Conservation (phyloP, 1,140 invertebrate species). For the Lordiphosa collinella region DNA sequence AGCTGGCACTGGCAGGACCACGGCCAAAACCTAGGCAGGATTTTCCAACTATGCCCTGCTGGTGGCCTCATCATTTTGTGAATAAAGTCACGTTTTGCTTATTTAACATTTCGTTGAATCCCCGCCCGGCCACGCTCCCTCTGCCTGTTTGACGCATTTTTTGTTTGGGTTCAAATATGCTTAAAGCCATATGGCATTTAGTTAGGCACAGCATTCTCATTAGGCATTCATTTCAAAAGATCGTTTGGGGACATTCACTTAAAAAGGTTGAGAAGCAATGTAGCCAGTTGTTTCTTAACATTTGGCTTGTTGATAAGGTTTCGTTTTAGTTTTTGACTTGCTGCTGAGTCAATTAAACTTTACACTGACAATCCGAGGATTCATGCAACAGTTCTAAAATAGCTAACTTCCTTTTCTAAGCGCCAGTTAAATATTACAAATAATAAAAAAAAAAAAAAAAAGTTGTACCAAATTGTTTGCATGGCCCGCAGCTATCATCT, state of each 20-base stretch:
- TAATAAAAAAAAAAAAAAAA: background rate
- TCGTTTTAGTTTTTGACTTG: too few species aligned
- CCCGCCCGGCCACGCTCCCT: background rate
- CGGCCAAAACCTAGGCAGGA: constrained; percentile 9
- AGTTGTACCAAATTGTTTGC: constrained; percentile 20
- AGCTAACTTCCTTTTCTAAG: too few species aligned
- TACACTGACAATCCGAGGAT: too few species aligned
- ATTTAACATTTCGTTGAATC: constrained; percentile 76
- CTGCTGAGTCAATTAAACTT: too few species aligned
- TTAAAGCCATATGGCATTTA: constrained; percentile 41
- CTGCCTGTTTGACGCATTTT: too few species aligned
- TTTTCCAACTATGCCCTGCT: background rate
- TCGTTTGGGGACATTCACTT: background rate
- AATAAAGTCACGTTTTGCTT: constrained; percentile 77
- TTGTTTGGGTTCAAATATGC: constrained; percentile 6
- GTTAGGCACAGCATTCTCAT: constrained; percentile 20
- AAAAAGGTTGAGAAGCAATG: too few species aligned
- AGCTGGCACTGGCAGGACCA: constrained; percentile 13
- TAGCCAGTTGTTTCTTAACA: too few species aligned
- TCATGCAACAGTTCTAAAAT: too few species aligned
- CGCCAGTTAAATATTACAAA: too few species aligned
- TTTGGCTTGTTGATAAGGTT: too few species aligned
- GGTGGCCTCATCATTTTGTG: constrained; percentile 58
- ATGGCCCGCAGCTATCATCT: constrained; percentile 1
- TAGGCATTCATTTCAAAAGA: constrained; percentile 34